A percentile compares a stretch with the other conserved stretches of the same genome.
Conservation (phyloP, 1,140 invertebrate genomes). For the Drosophila kepulauana region DNA sequence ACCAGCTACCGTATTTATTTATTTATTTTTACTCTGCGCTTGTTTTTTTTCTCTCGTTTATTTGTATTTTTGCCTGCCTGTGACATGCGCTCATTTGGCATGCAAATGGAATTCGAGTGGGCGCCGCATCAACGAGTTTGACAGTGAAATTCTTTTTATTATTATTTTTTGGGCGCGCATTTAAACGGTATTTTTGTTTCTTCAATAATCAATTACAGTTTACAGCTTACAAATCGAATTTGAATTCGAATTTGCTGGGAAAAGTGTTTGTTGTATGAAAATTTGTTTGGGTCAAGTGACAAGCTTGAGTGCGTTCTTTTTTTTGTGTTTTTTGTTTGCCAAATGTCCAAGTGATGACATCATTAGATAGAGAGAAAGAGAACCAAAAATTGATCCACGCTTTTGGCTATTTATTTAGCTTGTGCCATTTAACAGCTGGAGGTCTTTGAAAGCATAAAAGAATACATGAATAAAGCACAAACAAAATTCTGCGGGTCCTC, state of each 20-base stretch:
- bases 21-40: neutral
- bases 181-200: slow-evolving; percentile 17
- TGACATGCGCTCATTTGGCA: slow-evolving; percentile 53
- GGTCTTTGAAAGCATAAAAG: slow-evolving; percentile 30
- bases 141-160: slow-evolving; percentile 44
- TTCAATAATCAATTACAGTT: slow-evolving; percentile 51
- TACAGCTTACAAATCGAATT: slow-evolving; percentile 30
- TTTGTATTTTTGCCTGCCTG: neutral
- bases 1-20: slow-evolving; percentile 50
- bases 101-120: slow-evolving; percentile 53
- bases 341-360: slow-evolving; percentile 59
- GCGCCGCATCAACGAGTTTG: slow-evolving; percentile 46
- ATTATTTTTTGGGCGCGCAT: slow-evolving; percentile 11
- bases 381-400: slow-evolving; percentile 24
- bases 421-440: slow-evolving; percentile 58
- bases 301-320: slow-evolving; percentile 13
- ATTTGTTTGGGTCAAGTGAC: slow-evolving; percentile 10
- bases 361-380: slow-evolving; percentile 33
- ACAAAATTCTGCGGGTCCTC: slow-evolving; percentile 13
- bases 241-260: slow-evolving; percentile 43
- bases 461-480: neutral
- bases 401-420: slow-evolving; percentile 41
- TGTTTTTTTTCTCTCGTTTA: slow-evolving; percentile 22
- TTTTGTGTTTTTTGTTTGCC: too few species aligned
- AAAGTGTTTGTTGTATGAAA: slow-evolving; percentile 20